Percentiles rank a stretch among this genome's conserved stretches.
These are phyloP conservation scores for Virgularia gustaviana DNA, from an alignment of 92 coral and sea anemone genomes.

Conservation along the genomic window DNA sequence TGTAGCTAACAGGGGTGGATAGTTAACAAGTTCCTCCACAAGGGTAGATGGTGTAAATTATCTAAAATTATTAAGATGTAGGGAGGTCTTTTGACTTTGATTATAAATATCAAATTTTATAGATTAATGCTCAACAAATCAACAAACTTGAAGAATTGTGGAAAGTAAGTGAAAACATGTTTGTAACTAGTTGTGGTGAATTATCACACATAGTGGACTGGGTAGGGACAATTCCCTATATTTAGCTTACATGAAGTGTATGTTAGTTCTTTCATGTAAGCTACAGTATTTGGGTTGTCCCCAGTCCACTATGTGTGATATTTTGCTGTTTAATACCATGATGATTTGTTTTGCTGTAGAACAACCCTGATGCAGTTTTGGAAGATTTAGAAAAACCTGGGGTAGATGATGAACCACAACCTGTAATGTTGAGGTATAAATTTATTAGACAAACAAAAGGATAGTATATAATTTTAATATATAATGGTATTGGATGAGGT, in stretches of 20 bases:
- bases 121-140: slow-evolving; percentile 98
- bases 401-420: slow-evolving; percentile 98
- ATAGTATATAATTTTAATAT: not conserved
- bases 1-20: not conserved
- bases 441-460: not conserved
- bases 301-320: not conserved
- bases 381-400: slow-evolving; percentile 99
- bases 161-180: slow-evolving; percentile 60
- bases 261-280: not conserved
- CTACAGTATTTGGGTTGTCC: not conserved
- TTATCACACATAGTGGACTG: too few relatives aligned
- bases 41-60: too few relatives aligned
- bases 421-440: slow-evolving; percentile 88
- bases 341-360: slow-evolving; percentile 54
- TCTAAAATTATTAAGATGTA: too few relatives aligned
- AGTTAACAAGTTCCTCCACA: too few relatives aligned
- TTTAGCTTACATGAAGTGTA: too few relatives aligned
- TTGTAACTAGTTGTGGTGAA: not conserved
- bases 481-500: too few relatives aligned
- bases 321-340: not conserved
- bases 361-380: slow-evolving; percentile 90
- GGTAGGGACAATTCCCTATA: too few relatives aligned
- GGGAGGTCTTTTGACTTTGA: not conserved
- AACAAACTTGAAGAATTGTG: slow-evolving; percentile 94
- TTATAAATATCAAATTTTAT: not conserved